A percentile compares a stretch with the other conserved stretches of the same genome.
phyloP scores from a whole-genome alignment of 2,113 vertebrate genomes.

The Ceratotherium simum region DNA sequence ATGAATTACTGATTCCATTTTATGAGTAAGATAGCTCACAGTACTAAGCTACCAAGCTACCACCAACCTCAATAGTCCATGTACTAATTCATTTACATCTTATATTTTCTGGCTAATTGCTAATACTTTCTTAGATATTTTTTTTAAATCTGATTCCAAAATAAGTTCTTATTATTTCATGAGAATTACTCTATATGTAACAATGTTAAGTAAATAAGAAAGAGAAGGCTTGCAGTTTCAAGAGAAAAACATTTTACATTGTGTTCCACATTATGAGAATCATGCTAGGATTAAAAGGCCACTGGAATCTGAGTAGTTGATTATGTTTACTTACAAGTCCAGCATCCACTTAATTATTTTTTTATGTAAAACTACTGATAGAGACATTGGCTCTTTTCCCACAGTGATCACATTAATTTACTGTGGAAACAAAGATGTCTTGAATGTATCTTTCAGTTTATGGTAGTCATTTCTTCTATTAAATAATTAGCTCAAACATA shows the following conservation, averaged over 20 bases:
- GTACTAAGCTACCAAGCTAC: not conserved
- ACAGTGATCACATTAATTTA: not conserved
- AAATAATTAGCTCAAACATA: slow-evolving; percentile 1
- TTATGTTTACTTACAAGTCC: not conserved
- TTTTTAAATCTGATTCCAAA: not conserved
- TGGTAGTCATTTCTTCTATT: not conserved
- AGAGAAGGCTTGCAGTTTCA: not conserved
- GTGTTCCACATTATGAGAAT: not conserved
- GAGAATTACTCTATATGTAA: not conserved
- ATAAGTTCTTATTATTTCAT: not conserved
- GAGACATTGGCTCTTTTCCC: not conserved
- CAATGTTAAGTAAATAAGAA: not conserved
- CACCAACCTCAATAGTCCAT: not conserved
- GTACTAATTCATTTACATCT: not conserved
- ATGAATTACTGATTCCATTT: not conserved
- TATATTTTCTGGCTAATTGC: not conserved
- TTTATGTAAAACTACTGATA: not conserved
- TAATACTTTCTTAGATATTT: not conserved
- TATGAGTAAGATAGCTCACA: not conserved
- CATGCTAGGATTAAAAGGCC: not conserved
- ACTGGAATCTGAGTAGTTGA: not conserved
- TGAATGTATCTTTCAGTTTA: not conserved
- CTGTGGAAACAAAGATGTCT: not conserved
- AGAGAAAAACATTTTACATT: not conserved
- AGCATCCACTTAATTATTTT: not conserved